Conservation (phyloP, 2,113 vertebrate species). For the Plotosus lineatus region DNA sequence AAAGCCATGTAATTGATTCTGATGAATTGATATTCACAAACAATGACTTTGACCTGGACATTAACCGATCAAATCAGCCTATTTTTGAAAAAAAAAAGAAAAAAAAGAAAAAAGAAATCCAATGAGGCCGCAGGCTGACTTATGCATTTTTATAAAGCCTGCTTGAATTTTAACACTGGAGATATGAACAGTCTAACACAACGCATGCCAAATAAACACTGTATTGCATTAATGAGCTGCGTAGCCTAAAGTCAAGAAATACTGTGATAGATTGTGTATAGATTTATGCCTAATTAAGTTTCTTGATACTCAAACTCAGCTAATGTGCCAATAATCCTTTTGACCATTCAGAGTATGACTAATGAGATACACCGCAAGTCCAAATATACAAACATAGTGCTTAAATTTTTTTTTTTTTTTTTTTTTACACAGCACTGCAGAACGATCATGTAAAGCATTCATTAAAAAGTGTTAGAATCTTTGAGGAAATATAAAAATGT, state of each 20-base stretch:
- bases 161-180: conserved; percentile 28
- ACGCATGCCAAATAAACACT: conserved; percentile 1
- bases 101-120: neutral
- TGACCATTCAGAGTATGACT: conserved; percentile 3
- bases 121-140: neutral
- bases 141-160: conserved; percentile 15
- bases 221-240: conserved; percentile 13
- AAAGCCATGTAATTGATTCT: conserved; percentile 14
- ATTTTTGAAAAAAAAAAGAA: neutral
- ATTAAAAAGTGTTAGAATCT: neutral
- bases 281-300: neutral
- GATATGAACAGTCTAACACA: neutral
- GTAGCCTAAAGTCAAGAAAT: conserved; percentile 15
- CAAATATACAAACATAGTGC: neutral
- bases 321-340: neutral
- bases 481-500: neutral
- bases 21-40: neutral
- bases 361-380: neutral
- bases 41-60: neutral
- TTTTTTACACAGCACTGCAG: neutral
- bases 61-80: neutral
- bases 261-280: neutral
- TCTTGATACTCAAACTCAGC: neutral
- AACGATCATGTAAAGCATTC: neutral
- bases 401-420: neutral